A percentile compares a stretch with the other conserved stretches of the same genome.
Conservation (phyloP, 92 coral and sea anemone genomes). For the Bergia sp. region DNA sequence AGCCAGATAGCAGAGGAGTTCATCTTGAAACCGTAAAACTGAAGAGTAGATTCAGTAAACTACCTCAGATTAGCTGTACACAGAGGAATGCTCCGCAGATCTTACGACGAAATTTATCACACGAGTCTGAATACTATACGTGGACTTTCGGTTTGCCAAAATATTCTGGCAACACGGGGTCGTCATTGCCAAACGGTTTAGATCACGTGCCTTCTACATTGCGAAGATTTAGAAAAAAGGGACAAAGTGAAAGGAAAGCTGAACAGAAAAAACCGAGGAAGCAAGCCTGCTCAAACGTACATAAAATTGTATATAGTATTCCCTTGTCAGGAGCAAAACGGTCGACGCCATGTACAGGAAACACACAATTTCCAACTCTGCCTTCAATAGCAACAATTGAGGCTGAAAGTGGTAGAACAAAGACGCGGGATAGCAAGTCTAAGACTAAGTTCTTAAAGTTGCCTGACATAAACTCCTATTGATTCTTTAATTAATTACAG, state of each 20-base stretch:
- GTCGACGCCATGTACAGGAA: background rate
- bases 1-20: conserved; percentile 52
- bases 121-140: conserved; percentile 81
- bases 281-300: background rate
- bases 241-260: background rate
- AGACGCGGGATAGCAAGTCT: background rate
- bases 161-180: conserved; percentile 41
- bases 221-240: background rate
- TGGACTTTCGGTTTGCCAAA: conserved; percentile 82
- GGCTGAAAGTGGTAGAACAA: too few relatives aligned
- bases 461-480: background rate
- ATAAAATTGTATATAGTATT: conserved; percentile 15
- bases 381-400: background rate
- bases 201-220: conserved; percentile 27
- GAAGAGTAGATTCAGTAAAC: conserved; percentile 61
- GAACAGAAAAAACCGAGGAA: background rate
- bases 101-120: conserved; percentile 64
- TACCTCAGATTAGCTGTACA: conserved; percentile 75
- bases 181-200: background rate
- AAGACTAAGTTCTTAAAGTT: background rate
- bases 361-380: background rate
- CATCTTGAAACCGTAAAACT: conserved; percentile 55
- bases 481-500: too few relatives aligned
- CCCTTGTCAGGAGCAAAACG: background rate
- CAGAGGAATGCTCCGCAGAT: conserved; percentile 73